Evolutionary conservation across 2,888 invertebrate species (phyloP).

Genomic region (Gasteruption jaculator): DNA sequence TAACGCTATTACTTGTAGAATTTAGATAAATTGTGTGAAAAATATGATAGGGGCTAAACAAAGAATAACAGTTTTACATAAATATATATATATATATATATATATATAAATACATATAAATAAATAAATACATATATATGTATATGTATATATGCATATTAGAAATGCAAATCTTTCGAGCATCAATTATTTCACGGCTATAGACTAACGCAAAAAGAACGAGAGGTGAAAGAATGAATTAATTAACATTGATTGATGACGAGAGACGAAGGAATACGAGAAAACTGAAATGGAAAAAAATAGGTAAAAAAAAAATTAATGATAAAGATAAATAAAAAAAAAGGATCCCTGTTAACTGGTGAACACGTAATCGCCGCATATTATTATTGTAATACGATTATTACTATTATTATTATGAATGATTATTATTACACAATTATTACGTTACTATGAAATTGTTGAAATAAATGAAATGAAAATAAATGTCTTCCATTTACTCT

Average conservation of each 20-base stretch:
- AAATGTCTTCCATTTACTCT: slow-evolving; percentile 36
- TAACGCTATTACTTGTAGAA: too few species aligned
- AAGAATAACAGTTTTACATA: too few species aligned
- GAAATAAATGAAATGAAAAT: slow-evolving; percentile 52
- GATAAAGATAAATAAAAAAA: slow-evolving; percentile 31
- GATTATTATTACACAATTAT: slow-evolving; percentile 40
- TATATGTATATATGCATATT: too few species aligned
- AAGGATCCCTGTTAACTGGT: slow-evolving; percentile 51
- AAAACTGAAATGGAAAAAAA: slow-evolving; percentile 20
- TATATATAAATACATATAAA: too few species aligned
- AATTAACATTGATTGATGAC: slow-evolving; percentile 10
- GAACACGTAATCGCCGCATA: slow-evolving; percentile 50
- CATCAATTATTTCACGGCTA: too few species aligned
- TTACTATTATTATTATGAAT: slow-evolving; percentile 29
- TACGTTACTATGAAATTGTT: slow-evolving; percentile 53
- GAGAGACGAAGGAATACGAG: slow-evolving; percentile 5
- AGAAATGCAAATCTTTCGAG: too few species aligned
- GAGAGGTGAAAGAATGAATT: slow-evolving; percentile 15
- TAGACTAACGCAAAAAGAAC: too few species aligned
- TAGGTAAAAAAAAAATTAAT: slow-evolving; percentile 20
- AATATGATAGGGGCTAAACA: too few species aligned
- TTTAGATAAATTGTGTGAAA: too few species aligned
- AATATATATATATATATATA: too few species aligned
- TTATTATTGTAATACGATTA: slow-evolving; percentile 51
- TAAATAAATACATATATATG: too few species aligned